phyloP scores from a whole-genome alignment of 2,113 vertebrate genomes.

The Felis chaus region DNA sequence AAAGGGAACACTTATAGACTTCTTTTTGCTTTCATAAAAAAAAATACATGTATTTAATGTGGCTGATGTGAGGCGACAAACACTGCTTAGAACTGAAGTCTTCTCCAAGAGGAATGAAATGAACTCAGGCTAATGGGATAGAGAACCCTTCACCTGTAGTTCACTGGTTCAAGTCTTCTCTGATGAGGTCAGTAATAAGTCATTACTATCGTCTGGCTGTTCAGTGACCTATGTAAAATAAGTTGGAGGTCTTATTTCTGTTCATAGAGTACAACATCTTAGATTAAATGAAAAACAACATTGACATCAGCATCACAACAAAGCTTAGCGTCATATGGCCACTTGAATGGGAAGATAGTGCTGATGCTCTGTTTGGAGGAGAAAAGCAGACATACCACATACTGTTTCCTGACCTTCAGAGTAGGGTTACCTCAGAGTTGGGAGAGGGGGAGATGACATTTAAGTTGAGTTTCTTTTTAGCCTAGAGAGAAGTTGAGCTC shows the following conservation, averaged over 20 bases:
- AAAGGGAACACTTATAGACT: neutral
- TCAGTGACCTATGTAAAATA: conserved; percentile 61
- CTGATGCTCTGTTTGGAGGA: neutral
- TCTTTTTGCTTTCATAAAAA: neutral
- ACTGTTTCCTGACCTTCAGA: neutral
- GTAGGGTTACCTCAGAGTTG: neutral
- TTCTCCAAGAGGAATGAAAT: conserved; percentile 27
- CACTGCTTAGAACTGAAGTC: neutral
- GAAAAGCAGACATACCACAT: neutral
- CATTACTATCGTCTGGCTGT: neutral
- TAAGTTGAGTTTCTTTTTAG: neutral
- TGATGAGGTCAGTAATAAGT: conserved; percentile 58
- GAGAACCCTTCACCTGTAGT: conserved; percentile 9
- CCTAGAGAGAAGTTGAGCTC: neutral
- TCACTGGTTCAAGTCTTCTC: conserved; percentile 21
- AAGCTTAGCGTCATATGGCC: neutral
- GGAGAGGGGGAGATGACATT: neutral
- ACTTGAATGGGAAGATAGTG: neutral
- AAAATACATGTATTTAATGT: neutral
- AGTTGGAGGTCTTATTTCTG: conserved; percentile 12
- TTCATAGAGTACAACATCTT: neutral
- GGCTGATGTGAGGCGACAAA: neutral
- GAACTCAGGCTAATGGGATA: neutral
- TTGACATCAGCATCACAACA: neutral
- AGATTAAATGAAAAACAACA: conserved; percentile 31